Evolutionary conservation across 2,888 invertebrate species (phyloP).

Genomic region (Uloborus plumipes): DNA sequence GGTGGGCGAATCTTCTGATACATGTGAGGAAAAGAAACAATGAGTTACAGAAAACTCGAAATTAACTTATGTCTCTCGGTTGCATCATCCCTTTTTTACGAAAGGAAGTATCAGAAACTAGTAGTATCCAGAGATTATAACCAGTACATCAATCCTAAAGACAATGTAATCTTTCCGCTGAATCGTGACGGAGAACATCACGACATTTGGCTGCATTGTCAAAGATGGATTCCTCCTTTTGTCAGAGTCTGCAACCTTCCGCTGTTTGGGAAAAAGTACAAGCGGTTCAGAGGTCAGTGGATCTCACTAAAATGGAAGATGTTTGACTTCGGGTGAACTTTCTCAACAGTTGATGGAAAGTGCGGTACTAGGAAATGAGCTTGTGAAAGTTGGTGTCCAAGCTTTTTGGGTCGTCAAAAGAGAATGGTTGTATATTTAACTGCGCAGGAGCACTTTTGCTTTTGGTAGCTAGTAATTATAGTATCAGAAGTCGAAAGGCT

Average conservation of each 20-base stretch:
- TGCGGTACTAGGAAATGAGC: neutral
- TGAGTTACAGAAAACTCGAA: constrained; percentile 19
- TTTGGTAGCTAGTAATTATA: too few relatives aligned
- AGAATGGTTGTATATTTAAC: constrained; percentile 1
- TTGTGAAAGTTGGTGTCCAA: neutral
- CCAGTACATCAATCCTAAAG: constrained; percentile 23
- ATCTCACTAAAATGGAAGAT: constrained; percentile 22
- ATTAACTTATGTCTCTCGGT: constrained; percentile 19
- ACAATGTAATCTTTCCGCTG: constrained; percentile 50
- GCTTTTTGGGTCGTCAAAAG: neutral
- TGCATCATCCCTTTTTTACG: constrained; percentile 32
- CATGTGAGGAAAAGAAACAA: constrained; percentile 35
- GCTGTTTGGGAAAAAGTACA: constrained; percentile 25
- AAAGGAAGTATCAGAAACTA: constrained; percentile 7
- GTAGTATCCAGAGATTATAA: constrained; percentile 22
- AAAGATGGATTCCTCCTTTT: constrained; percentile 26
- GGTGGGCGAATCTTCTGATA: neutral
- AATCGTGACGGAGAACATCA: constrained; percentile 49
- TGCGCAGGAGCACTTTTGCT: too few relatives aligned
- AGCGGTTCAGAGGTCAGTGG: constrained; percentile 37
- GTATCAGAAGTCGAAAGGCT: too few relatives aligned
- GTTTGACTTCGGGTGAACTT: constrained; percentile 21
- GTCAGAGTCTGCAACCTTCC: constrained; percentile 36
- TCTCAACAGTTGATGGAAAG: constrained; percentile 31
- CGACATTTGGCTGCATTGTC: constrained; percentile 58